A percentile compares a stretch with the other conserved stretches of the same genome.
These are phyloP conservation scores for Acanthurus tractus DNA, from an alignment of 2,797 vertebrate genomes.

Conservation along the genomic window DNA sequence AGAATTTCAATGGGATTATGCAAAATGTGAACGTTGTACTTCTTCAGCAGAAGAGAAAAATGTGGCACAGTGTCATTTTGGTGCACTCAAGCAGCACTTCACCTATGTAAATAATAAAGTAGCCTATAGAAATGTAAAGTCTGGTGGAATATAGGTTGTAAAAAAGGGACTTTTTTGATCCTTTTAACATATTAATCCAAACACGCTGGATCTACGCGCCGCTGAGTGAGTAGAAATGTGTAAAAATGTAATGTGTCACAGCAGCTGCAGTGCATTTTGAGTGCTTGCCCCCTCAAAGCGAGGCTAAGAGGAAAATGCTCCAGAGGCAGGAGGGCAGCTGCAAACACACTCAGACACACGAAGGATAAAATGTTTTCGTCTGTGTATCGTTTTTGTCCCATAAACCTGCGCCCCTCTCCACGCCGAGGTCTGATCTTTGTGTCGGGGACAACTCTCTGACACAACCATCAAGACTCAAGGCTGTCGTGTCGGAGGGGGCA, in stretches of 20 bases:
- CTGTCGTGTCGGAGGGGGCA: conserved; percentile 33
- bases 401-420: conserved; percentile 17
- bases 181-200: not conserved
- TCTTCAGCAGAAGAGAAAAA: no score
- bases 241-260: conserved; percentile 15
- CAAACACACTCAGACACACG: conserved; percentile 17
- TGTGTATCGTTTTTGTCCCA: conserved; percentile 38
- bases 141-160: no score
- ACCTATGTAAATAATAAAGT: no score
- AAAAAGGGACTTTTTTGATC: not conserved
- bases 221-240: not conserved
- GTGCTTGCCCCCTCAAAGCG: not conserved
- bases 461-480: conserved; percentile 40
- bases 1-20: no score
- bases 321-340: conserved; percentile 14
- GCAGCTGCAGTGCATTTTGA: conserved; percentile 9
- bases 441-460: conserved; percentile 52
- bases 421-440: conserved; percentile 39
- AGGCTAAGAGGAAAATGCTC: conserved; percentile 47
- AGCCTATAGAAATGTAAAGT: not conserved
- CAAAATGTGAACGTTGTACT: no score
- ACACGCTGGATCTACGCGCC: not conserved
- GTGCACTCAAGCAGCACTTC: no score
- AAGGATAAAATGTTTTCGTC: conserved; percentile 16
- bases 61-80: no score